A percentile compares a stretch with the other conserved stretches of the same genome.
Evolutionary conservation across 2,888 invertebrate genomes (phyloP).

Genomic region (Dolichopus griseipennis): DNA sequence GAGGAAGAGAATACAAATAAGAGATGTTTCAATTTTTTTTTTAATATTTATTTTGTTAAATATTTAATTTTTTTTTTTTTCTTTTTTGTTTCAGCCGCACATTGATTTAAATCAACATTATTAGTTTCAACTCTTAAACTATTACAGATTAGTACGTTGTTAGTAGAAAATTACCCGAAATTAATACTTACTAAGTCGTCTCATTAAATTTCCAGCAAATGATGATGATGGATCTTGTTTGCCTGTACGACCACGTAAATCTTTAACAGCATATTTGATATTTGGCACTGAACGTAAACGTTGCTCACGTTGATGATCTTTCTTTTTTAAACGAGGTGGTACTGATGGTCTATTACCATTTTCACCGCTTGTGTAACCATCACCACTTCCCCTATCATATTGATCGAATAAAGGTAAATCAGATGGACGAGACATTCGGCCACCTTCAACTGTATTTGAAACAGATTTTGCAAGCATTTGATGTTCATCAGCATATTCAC

Average conservation of each 20-base stretch:
- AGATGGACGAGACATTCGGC: slow-evolving; percentile 49
- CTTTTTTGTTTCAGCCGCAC: too few relatives aligned
- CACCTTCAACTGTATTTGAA: slow-evolving; percentile 30
- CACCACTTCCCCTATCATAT: not conserved
- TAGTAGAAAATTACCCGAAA: slow-evolving; percentile 24
- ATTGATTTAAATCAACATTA: too few relatives aligned
- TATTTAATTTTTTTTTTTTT: too few relatives aligned
- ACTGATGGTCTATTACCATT: slow-evolving; percentile 44
- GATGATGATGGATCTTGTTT: slow-evolving; percentile 44
- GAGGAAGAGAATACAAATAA: too few relatives aligned
- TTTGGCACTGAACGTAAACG: slow-evolving; percentile 70
- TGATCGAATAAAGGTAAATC: slow-evolving; percentile 52
- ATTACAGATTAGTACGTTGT: not conserved
- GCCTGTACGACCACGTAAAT: slow-evolving; percentile 34
- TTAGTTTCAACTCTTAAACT: too few relatives aligned
- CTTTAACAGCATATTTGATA: slow-evolving; percentile 53
- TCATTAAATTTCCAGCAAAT: slow-evolving; percentile 67
- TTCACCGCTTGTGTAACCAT: not conserved
- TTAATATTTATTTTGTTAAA: too few relatives aligned
- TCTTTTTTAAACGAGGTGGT: slow-evolving; percentile 49
- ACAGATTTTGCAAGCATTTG: slow-evolving; percentile 25
- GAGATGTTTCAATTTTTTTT: too few relatives aligned
- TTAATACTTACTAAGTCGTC: slow-evolving; percentile 81
- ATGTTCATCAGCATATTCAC: slow-evolving; percentile 36
- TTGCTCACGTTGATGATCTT: slow-evolving; percentile 53